These are phyloP conservation scores for Geococcyx californianus DNA, from an alignment of 2,113 vertebrate species.

Conservation along the genomic window DNA sequence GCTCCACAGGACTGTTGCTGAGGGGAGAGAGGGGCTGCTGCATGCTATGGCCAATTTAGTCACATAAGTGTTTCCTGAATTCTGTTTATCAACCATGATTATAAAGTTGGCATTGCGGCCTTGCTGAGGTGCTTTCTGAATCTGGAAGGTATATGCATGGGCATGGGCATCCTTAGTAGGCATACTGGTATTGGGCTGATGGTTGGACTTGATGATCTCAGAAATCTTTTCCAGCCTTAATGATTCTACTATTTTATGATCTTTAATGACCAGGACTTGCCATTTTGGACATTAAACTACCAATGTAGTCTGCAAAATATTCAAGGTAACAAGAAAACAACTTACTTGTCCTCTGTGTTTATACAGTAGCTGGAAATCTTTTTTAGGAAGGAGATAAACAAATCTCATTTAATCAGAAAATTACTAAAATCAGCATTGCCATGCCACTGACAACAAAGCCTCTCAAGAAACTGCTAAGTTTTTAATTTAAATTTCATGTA, in stretches of 20 bases:
- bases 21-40: neutral
- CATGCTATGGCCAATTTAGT: fast-evolving
- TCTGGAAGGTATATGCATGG: neutral
- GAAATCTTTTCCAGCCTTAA: too few relatives aligned
- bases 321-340: neutral
- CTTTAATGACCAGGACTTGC: neutral
- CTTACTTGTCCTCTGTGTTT: neutral
- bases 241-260: too few relatives aligned
- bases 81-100: neutral
- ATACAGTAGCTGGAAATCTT: neutral
- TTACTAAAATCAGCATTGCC: constrained; percentile 6
- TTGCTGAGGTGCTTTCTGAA: neutral
- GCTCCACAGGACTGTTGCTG: neutral
- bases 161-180: too few relatives aligned
- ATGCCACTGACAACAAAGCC: neutral
- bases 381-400: constrained; percentile 29
- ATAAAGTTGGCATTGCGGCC: neutral
- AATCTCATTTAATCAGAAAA: constrained; percentile 33
- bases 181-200: too few relatives aligned
- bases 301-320: neutral
- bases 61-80: neutral
- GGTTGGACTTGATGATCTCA: too few relatives aligned
- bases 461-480: neutral
- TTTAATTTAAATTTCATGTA: constrained; percentile 16
- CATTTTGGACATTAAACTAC: neutral